Conservation (phyloP, 2,888 invertebrate species). For the Gymnocheta viridis region DNA sequence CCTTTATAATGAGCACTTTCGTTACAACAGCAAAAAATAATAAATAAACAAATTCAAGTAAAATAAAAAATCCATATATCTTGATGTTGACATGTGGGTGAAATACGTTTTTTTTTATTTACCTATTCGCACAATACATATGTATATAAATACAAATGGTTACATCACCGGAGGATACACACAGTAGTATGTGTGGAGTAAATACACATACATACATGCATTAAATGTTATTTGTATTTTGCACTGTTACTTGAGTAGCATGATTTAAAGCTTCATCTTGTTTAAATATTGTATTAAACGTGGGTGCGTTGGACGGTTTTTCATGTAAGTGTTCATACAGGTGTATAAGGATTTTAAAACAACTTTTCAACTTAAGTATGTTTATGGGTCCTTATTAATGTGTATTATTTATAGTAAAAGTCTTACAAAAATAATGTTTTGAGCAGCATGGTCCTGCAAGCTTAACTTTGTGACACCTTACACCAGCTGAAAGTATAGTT, state of each 20-base stretch:
- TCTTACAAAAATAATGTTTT: too few relatives aligned
- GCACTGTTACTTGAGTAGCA: conserved; percentile 7
- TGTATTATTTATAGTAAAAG: conserved; percentile 36
- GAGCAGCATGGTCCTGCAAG: not conserved
- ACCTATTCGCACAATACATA: not conserved
- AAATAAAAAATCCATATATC: conserved; percentile 52
- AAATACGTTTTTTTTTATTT: conserved; percentile 26
- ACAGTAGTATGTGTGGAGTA: not conserved
- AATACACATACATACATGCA: not conserved
- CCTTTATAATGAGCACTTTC: conserved; percentile 67
- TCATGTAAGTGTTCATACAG: conserved; percentile 19
- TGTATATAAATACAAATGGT: not conserved
- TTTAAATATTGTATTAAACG: conserved; percentile 4
- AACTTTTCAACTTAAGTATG: conserved; percentile 38
- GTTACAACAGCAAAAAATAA: conserved; percentile 2
- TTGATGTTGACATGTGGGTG: conserved; percentile 64
- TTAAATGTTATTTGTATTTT: not conserved
- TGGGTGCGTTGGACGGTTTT: not conserved
- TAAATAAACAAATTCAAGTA: conserved; percentile 1
- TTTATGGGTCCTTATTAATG: conserved; percentile 46
- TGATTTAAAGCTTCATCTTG: conserved; percentile 32
- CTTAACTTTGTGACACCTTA: not conserved
- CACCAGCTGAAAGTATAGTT: too few relatives aligned
- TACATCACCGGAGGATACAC: not conserved
- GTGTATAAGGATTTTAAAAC: conserved; percentile 44